Conservation (phyloP, 2,888 invertebrate species). For the Dynastes tityus region DNA sequence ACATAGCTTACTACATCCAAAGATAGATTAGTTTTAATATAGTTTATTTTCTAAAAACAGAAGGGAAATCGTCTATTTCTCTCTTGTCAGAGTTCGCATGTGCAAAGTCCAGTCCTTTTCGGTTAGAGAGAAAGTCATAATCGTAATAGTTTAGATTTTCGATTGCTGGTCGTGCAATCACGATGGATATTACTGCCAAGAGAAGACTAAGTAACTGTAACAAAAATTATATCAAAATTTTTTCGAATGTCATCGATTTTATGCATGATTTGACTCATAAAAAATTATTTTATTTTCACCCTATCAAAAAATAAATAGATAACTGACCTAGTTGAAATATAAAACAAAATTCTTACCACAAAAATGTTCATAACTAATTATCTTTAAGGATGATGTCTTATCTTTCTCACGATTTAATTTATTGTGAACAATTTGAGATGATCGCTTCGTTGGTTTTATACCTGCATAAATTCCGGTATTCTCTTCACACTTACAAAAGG, state of each 20-base stretch:
- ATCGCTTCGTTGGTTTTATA: neutral
- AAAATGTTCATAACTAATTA: neutral
- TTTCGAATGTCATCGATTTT: no score
- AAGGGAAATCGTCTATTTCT: constrained; percentile 5
- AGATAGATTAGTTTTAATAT: neutral
- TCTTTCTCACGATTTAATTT: neutral
- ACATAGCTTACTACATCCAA: neutral
- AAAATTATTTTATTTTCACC: no score
- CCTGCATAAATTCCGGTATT: no score
- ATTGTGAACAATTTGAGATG: neutral
- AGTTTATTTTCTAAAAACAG: constrained; percentile 13
- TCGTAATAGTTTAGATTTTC: constrained; percentile 22
- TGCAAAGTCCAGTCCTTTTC: constrained; percentile 12
- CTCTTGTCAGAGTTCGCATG: neutral
- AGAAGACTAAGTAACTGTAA: neutral
- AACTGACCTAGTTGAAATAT: no score
- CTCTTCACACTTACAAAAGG: no score
- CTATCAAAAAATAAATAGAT: no score
- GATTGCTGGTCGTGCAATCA: constrained; percentile 10
- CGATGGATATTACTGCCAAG: neutral
- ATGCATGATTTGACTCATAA: no score
- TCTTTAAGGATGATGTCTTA: neutral
- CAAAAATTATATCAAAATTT: neutral
- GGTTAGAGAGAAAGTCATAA: constrained; percentile 19
- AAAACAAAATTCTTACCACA: neutral